Base-by-base conservation (phyloP, 2,888 invertebrate species). In the Linnaemya tessellans region DNA sequence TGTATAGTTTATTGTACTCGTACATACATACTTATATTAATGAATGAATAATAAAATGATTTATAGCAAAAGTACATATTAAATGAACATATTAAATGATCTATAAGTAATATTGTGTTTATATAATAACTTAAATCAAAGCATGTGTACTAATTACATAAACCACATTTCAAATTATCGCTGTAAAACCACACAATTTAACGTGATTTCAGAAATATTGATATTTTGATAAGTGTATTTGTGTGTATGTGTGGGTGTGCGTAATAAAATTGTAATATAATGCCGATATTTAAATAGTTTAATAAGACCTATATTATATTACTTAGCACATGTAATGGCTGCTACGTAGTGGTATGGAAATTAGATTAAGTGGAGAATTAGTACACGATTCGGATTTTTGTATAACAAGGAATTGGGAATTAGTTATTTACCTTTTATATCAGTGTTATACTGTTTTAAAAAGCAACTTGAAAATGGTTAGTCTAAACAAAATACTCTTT, bases 151-250 rank as follows among this genome's bases (percentile, higher is more conserved):
- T 83, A 83, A 83, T 83, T 83, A 73, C 78, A 73, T 54, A 68
- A 73, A 83, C 83, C 83, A 79, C 83, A 83, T 68, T 83, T 68
- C 35, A 68, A 62, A 79, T 83, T 74, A 43, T 73, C 73, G 62
- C 25, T 83, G 77, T 30, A 56, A 79, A 54, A 62, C 83, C 78
- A 68, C 83, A 79, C 54, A 51, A 83, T 74, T 68, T 79, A 18
- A 73, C 35, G 71, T 68, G 9, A 68, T 68, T 78, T 83, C 60
- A 46, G 38, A 30, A 41, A 60, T 60, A 74, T 80, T 74, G 58
- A 80, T 62, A 25, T 43, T 30, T 25, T 46, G 25, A 46, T 11
- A 3, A 43, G 30, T 3, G 30, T n/a, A 46, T 41, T 15, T 46
- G 46, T 46, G 46, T 13, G 15, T 46, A 15, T 18, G 9, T 49